Percentiles rank a stretch among this genome's conserved stretches.
Conservation (phyloP, 1,140 invertebrate genomes). For the Pogonus chalceus region DNA sequence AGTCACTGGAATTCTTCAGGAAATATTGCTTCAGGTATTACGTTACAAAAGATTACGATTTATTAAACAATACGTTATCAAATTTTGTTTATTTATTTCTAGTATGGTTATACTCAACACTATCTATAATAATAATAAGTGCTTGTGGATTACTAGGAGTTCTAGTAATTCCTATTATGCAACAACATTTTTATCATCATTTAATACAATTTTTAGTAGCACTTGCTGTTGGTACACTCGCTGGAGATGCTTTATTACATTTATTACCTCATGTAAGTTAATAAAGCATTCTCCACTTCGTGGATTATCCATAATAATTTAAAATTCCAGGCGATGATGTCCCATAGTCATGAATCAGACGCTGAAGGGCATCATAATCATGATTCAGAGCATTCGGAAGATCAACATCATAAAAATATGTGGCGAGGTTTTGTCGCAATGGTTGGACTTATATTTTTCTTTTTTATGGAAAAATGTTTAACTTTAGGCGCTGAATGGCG, state of each 20-base stretch:
- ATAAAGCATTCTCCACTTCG: conserved; percentile 2
- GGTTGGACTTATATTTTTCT: conserved; percentile 76
- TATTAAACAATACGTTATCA: background rate
- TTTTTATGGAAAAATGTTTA: conserved; percentile 73
- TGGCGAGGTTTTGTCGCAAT: conserved; percentile 76
- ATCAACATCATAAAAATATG: conserved; percentile 53
- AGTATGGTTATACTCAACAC: conserved; percentile 75
- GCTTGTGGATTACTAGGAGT: conserved; percentile 74
- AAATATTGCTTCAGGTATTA: background rate
- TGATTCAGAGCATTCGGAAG: conserved; percentile 25
- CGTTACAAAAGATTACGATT: background rate
- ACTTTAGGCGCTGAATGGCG: conserved; percentile 71
- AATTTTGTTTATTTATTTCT: conserved; percentile 26
- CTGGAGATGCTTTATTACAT: conserved; percentile 86
- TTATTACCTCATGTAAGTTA: conserved; percentile 77
- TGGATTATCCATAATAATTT: background rate
- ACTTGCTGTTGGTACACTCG: conserved; percentile 77
- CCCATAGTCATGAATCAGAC: conserved; percentile 29
- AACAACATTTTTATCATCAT: conserved; percentile 81
- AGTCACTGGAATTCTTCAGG: background rate
- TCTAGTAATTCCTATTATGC: conserved; percentile 80
- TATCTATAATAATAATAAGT: conserved; percentile 74
- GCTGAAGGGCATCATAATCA: conserved; percentile 31
- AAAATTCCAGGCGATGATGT: conserved; percentile 39
- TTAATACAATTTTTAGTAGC: conserved; percentile 86